phyloP scores from a whole-genome alignment of 2,113 vertebrate species.

The Mustela nigripes region DNA sequence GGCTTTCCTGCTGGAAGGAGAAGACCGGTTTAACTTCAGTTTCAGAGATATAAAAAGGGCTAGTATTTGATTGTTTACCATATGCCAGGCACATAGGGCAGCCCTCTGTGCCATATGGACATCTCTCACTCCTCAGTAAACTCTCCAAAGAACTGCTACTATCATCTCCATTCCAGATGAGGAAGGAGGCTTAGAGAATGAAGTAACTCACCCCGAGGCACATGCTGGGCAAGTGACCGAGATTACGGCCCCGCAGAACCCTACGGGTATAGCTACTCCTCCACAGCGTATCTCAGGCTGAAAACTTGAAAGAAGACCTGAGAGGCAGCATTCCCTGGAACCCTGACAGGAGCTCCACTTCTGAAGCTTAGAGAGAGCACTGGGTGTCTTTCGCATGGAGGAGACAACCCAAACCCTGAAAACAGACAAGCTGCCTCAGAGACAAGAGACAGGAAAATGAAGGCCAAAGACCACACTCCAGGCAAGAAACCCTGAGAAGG shows the following conservation, averaged over 20 bases:
- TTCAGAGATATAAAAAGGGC: neutral
- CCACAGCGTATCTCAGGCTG: neutral
- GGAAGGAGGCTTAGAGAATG: neutral
- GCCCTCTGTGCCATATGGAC: neutral
- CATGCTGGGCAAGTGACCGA: neutral
- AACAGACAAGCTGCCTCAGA: neutral
- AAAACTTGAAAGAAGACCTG: neutral
- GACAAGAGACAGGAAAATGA: neutral
- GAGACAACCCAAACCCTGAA: neutral
- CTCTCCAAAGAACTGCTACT: neutral
- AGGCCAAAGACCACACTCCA: neutral
- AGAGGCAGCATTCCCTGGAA: neutral
- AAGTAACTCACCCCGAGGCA: neutral
- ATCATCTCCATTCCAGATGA: neutral
- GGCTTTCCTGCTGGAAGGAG: neutral
- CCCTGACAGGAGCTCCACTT: too few relatives aligned
- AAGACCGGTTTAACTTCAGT: neutral
- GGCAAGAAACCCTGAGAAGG: neutral
- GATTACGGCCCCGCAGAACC: neutral
- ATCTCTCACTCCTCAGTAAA: neutral
- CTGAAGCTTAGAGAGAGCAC: neutral
- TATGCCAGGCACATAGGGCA: neutral
- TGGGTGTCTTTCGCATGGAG: neutral
- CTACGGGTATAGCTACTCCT: accelerated
- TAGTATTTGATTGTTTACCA: neutral